Evolutionary conservation across 2,113 vertebrate genomes (phyloP).

Genomic region (Coryphaenoides rupestris): DNA sequence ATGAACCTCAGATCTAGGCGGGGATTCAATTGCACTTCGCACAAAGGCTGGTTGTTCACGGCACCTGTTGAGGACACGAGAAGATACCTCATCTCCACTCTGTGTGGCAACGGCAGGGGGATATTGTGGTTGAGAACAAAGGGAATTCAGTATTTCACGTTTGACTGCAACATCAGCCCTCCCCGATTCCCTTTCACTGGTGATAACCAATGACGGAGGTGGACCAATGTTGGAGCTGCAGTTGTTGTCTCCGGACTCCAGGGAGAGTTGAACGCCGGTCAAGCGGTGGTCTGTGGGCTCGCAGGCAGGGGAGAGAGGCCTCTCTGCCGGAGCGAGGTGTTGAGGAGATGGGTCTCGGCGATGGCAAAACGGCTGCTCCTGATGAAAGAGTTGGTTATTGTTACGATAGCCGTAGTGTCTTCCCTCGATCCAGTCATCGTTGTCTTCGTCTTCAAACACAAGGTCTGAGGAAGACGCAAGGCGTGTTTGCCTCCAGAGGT

Average conservation of each 20-base stretch:
- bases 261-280: constrained; percentile 6
- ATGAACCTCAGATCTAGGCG: too few relatives aligned
- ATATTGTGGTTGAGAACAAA: not conserved
- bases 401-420: constrained; percentile 28
- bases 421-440: constrained; percentile 14
- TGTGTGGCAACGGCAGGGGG: not conserved
- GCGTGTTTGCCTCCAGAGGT: constrained; percentile 17
- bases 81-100: not conserved
- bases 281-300: constrained; percentile 26
- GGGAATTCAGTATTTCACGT: not conserved
- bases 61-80: too few relatives aligned
- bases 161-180: not conserved
- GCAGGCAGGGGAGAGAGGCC: constrained; percentile 67
- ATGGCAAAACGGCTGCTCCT: not conserved
- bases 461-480: constrained; percentile 17
- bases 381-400: constrained; percentile 8
- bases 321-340: constrained; percentile 60
- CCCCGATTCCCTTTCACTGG: not conserved
- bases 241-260: not conserved
- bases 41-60: too few relatives aligned
- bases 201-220: not conserved
- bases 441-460: constrained; percentile 44
- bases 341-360: constrained; percentile 9
- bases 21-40: too few relatives aligned
- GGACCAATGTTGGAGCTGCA: not conserved